Conservation (phyloP, 2,797 vertebrate species). For the Pipistrellus pipistrellus region DNA sequence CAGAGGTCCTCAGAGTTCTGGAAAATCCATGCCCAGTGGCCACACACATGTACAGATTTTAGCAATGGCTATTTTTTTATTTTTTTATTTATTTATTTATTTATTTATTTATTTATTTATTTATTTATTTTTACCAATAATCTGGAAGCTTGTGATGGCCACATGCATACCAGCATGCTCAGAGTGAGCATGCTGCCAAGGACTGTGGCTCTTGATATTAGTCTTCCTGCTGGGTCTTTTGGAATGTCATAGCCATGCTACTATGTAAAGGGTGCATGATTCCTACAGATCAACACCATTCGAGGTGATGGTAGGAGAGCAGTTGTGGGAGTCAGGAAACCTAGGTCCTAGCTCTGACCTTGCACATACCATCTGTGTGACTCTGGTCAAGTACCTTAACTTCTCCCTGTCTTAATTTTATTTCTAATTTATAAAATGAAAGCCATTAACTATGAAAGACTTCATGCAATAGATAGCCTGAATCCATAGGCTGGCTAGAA, state of each 20-base stretch:
- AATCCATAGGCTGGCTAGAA: not conserved
- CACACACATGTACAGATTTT: not conserved
- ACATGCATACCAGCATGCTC: accelerated
- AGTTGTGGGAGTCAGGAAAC: not conserved
- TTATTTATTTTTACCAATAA: not conserved
- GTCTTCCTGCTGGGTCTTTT: not conserved
- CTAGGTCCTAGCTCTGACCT: not conserved
- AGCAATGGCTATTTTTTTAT: not conserved
- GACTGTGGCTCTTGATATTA: not conserved
- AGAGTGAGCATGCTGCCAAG: not conserved
- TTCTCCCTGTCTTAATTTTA: not conserved
- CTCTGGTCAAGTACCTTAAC: not conserved
- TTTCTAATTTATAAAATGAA: not conserved
- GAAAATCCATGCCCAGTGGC: not conserved
- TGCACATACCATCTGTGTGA: not conserved
- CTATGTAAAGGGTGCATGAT: not conserved
- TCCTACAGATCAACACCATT: not conserved
- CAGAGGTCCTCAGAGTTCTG: not conserved
- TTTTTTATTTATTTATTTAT: too few species aligned
- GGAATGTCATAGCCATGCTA: not conserved
- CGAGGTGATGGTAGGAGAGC: not conserved
- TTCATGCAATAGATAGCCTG: not conserved
- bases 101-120: too few species aligned
- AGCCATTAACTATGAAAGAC: not conserved
- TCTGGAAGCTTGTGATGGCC: not conserved